phyloP scores from a whole-genome alignment of 2,888 invertebrate species.

The Lathronympha strigana region DNA sequence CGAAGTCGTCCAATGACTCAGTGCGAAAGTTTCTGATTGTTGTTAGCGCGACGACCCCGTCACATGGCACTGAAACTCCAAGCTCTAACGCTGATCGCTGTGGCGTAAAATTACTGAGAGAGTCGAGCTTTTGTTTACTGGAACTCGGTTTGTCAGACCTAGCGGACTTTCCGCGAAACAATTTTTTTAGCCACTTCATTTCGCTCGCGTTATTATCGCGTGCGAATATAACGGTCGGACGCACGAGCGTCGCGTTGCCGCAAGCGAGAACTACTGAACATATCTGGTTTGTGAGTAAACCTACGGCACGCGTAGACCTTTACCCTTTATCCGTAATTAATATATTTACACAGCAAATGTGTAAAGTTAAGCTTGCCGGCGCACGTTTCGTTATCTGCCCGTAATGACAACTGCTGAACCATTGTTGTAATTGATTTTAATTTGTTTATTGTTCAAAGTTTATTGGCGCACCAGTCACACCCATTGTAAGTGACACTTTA shows the following conservation, averaged over 20 bases:
- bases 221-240: conserved; percentile 84
- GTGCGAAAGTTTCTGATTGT: conserved; percentile 70
- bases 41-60: conserved; percentile 69
- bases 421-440: conserved; percentile 60
- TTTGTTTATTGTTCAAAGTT: conserved; percentile 40
- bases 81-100: conserved; percentile 48
- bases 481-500: conserved; percentile 10
- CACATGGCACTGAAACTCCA: conserved; percentile 47
- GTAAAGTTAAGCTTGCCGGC: conserved; percentile 51
- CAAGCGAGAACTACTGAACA: conserved; percentile 59
- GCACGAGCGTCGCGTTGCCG: conserved; percentile 54
- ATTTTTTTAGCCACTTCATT: conserved; percentile 88
- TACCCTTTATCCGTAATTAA: conserved; percentile 74
- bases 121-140: conserved; percentile 50
- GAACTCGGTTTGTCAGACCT: conserved; percentile 57
- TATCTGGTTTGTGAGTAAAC: conserved; percentile 55
- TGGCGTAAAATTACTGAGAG: conserved; percentile 48
- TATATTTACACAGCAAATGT: conserved; percentile 73
- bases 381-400: conserved; percentile 35
- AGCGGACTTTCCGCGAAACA: conserved; percentile 83
- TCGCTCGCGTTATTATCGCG: conserved; percentile 85
- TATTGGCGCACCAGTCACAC: conserved; percentile 25
- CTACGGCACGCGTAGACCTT: conserved; percentile 78
- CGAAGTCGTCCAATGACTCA: conserved; percentile 66
- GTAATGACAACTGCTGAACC: conserved; percentile 63